A percentile compares a stretch with the other conserved stretches of the same genome.
Conservation (phyloP, 2,113 vertebrate genomes). For the Bos javanicus region DNA sequence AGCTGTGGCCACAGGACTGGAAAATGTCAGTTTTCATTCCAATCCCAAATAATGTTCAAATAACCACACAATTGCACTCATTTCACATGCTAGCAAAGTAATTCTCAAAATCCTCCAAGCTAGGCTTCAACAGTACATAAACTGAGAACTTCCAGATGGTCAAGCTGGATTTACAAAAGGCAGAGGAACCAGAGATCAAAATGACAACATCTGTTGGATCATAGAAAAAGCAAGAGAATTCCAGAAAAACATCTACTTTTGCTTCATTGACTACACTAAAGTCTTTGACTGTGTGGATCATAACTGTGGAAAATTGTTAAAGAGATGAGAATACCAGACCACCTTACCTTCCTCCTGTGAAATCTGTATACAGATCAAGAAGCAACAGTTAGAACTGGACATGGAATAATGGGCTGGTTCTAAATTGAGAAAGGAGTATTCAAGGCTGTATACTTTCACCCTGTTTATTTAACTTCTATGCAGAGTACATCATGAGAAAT, state of each 20-base stretch:
- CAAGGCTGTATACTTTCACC: not conserved
- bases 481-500: not conserved
- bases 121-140: not conserved
- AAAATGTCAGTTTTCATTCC: not conserved
- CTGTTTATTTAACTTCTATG: not conserved
- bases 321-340: not conserved
- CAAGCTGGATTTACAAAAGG: not conserved
- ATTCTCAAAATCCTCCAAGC: not conserved
- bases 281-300: not conserved
- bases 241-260: not conserved
- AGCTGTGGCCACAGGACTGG: not conserved
- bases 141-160: not conserved
- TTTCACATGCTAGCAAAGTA: not conserved
- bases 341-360: not conserved
- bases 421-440: not conserved
- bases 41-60: not conserved
- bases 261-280: not conserved
- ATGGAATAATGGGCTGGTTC: not conserved
- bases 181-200: not conserved
- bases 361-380: not conserved
- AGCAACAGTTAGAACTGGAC: not conserved
- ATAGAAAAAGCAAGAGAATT: not conserved
- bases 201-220: not conserved
- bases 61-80: not conserved
- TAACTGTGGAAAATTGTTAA: not conserved